Evolutionary conservation across 2,888 invertebrate genomes (phyloP).

Genomic region (Temnothorax rugatulus): DNA sequence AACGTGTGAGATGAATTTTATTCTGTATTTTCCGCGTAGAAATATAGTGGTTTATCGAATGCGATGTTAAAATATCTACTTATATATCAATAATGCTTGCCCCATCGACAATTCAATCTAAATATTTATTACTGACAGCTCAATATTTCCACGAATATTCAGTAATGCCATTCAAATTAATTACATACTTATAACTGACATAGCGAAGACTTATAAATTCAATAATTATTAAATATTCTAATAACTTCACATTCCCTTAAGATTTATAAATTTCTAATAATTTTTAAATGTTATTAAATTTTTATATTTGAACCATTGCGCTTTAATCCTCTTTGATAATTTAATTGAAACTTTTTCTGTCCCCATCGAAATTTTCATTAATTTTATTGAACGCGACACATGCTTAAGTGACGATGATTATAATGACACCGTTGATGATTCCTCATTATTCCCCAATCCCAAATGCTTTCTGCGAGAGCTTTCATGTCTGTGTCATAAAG

Average conservation of each 20-base stretch:
- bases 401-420: neutral
- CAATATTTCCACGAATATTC: conserved; percentile 2
- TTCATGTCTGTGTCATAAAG: conserved; percentile 80
- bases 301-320: neutral
- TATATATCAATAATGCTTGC: neutral
- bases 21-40: neutral
- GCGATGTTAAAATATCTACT: neutral
- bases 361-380: neutral
- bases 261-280: neutral
- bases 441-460: neutral
- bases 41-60: neutral
- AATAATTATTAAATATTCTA: neutral
- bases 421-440: conserved; percentile 20
- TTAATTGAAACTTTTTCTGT: neutral
- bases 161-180: neutral
- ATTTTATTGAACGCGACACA: neutral
- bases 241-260: neutral
- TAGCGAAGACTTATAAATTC: neutral
- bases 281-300: neutral
- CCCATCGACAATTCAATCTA: conserved; percentile 7
- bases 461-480: conserved; percentile 68
- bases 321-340: neutral
- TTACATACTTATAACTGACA: neutral
- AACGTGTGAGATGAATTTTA: neutral
- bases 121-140: neutral